Percentiles rank a stretch among this genome's conserved stretches.
These are phyloP conservation scores for Nothobranchius kuhntae DNA, from an alignment of 2,113 vertebrate genomes.

Conservation along the genomic window DNA sequence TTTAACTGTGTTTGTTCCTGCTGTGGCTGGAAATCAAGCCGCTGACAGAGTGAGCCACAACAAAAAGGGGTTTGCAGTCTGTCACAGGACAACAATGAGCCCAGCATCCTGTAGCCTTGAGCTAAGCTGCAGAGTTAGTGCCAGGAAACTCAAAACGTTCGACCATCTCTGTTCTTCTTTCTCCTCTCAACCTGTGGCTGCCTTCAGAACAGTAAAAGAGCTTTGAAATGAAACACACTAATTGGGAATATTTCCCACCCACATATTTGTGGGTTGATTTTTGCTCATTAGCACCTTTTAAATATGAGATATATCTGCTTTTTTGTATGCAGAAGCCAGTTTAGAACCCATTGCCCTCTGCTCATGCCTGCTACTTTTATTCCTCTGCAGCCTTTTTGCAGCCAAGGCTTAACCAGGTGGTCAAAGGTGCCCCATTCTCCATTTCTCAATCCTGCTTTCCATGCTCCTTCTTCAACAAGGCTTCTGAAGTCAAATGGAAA, in stretches of 20 bases:
- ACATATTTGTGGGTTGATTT: neutral
- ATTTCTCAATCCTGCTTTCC: too few relatives aligned
- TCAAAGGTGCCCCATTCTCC: too few relatives aligned
- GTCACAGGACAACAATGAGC: slow-evolving; percentile 13
- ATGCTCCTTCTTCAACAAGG: too few relatives aligned
- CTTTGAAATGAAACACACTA: neutral
- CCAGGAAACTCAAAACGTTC: neutral
- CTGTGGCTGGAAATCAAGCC: slow-evolving; percentile 38
- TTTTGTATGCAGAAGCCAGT: too few relatives aligned
- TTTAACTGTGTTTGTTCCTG: slow-evolving; percentile 27
- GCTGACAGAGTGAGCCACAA: slow-evolving; percentile 21
- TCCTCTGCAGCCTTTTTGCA: too few relatives aligned
- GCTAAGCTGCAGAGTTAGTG: neutral
- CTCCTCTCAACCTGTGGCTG: neutral
- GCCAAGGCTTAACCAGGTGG: too few relatives aligned
- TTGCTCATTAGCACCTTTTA: neutral
- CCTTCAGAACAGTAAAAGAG: neutral
- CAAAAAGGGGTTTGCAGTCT: neutral
- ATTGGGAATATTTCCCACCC: neutral
- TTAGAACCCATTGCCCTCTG: too few relatives aligned
- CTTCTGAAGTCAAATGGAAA: too few relatives aligned
- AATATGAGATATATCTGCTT: too few relatives aligned
- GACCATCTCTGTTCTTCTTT: neutral
- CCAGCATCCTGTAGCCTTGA: neutral
- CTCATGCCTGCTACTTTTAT: too few relatives aligned